phyloP scores from a whole-genome alignment of 2,888 invertebrate species.

The Parnassius glacialis region DNA sequence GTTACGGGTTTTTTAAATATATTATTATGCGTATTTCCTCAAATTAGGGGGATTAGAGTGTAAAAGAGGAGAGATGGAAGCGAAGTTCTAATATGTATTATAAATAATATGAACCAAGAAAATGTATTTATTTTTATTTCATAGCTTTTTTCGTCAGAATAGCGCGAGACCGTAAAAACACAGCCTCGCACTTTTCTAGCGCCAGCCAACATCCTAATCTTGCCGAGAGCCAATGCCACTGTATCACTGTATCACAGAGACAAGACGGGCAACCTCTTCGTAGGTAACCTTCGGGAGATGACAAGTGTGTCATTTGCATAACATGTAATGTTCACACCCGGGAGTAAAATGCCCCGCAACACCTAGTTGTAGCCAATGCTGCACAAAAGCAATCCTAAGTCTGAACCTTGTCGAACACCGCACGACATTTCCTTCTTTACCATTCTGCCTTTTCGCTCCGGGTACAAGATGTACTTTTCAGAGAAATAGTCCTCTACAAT shows the following conservation, averaged over 20 bases:
- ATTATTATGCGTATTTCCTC: too few species aligned
- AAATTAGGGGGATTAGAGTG: too few species aligned
- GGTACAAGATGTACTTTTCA: background rate
- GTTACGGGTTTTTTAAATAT: too few species aligned
- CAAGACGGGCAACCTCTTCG: background rate
- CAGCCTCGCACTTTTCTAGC: background rate
- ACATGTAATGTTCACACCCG: conserved; percentile 1
- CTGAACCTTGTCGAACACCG: background rate
- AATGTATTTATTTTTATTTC: too few species aligned
- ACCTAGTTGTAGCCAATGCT: background rate
- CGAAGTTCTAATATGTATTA: too few species aligned
- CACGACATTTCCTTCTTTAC: background rate
- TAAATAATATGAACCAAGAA: too few species aligned
- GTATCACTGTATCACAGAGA: background rate
- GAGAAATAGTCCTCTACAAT: background rate
- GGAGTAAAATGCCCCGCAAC: background rate
- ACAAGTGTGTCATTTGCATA: background rate
- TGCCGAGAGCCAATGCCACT: background rate
- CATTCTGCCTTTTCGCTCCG: background rate
- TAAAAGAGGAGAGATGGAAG: too few species aligned
- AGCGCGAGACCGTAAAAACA: background rate
- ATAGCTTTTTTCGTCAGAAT: background rate
- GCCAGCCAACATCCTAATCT: background rate
- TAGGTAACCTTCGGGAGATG: background rate
- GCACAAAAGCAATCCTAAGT: background rate